Conservation (phyloP, 2,888 invertebrate genomes). For the Poecilus cupreus region DNA sequence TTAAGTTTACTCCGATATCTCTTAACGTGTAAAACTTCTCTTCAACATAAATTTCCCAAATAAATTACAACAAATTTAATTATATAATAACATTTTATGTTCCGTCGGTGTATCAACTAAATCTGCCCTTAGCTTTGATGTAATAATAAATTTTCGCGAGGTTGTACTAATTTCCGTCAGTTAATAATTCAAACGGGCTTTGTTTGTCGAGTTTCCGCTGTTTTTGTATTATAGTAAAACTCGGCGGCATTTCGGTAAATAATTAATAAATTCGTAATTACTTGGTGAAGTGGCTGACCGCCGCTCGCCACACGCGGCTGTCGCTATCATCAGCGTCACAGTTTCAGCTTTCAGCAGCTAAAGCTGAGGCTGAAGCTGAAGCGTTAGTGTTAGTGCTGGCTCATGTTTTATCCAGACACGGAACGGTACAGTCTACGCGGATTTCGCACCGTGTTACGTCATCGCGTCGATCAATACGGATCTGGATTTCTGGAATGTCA, state of each 20-base stretch:
- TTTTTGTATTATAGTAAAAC: conserved; percentile 41
- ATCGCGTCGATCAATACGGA: conserved; percentile 46
- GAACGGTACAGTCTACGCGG: not conserved
- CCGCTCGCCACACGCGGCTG: not conserved
- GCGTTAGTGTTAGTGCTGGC: not conserved
- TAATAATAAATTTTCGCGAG: conserved; percentile 32
- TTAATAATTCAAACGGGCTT: conserved; percentile 47
- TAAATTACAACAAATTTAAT: conserved; percentile 13
- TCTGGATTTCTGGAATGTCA: conserved; percentile 46
- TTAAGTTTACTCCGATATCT: not conserved
- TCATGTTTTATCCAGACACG: conserved; percentile 29
- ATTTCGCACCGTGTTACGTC: conserved; percentile 41
- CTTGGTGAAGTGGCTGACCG: not conserved
- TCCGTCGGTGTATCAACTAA: not conserved
- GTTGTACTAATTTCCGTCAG: conserved; percentile 35
- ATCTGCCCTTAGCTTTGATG: conserved; percentile 27
- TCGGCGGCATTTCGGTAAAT: conserved; percentile 15
- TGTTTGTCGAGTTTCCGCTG: conserved; percentile 28
- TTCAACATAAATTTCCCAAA: not conserved
- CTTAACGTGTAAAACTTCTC: not conserved
- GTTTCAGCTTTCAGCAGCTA: not conserved
- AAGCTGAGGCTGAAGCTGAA: not conserved
- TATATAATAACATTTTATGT: not conserved
- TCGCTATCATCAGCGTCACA: not conserved
- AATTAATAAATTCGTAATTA: conserved; percentile 43